A percentile compares a stretch with the other conserved stretches of the same genome.
Evolutionary conservation across 2,797 vertebrate species (phyloP).

Genomic region (Pteropus rufus): DNA sequence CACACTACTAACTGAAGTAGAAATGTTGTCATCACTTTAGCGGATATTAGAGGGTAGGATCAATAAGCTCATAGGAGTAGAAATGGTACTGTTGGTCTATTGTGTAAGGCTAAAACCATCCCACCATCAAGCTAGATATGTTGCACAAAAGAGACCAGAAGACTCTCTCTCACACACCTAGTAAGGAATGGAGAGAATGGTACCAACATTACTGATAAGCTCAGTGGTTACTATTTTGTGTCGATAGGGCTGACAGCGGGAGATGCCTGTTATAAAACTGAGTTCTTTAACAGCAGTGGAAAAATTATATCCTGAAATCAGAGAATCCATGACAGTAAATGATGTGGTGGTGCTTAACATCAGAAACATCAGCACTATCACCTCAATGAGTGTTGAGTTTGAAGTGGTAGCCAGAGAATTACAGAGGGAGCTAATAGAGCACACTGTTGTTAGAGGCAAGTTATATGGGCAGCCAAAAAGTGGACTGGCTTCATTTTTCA

Average conservation of each 20-base stretch:
- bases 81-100: not conserved
- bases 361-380: not conserved
- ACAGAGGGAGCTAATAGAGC: not conserved
- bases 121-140: not conserved
- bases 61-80: not conserved
- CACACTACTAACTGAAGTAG: not conserved
- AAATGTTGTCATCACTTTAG: not conserved
- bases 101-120: not conserved
- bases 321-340: not conserved
- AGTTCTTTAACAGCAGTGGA: not conserved
- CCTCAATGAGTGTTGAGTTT: not conserved
- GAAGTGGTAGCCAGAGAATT: not conserved
- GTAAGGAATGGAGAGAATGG: not conserved
- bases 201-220: not conserved
- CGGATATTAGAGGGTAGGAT: not conserved
- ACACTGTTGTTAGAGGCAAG: not conserved
- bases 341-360: not conserved
- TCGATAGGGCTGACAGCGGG: not conserved
- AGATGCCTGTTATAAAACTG: not conserved
- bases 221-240: not conserved
- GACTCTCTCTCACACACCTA: not conserved
- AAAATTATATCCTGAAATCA: not conserved
- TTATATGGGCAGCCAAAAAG: not conserved
- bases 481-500: not conserved
- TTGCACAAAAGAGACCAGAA: not conserved